Evolutionary conservation across 2,113 vertebrate species (phyloP).

Genomic region (Cololabis saira): DNA sequence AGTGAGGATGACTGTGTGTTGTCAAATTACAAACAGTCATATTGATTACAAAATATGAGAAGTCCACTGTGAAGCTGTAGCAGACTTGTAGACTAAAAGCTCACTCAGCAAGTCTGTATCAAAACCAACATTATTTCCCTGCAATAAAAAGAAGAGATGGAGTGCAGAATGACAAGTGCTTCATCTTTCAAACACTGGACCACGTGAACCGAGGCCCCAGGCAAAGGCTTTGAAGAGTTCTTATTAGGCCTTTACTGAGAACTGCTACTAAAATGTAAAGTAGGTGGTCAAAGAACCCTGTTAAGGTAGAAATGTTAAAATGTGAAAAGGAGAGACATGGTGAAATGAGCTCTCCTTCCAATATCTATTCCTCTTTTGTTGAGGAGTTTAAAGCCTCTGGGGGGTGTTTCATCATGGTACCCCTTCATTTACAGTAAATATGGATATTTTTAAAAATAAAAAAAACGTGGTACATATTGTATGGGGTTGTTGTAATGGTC

Average conservation of each 20-base stretch:
- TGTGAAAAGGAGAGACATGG: slow-evolving; percentile 15
- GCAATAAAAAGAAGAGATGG: slow-evolving; percentile 35
- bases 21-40: not conserved
- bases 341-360: slow-evolving; percentile 2
- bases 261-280: slow-evolving; percentile 62
- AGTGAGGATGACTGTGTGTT: not conserved
- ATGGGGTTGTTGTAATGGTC: not conserved
- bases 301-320: slow-evolving; percentile 43
- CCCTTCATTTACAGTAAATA: slow-evolving; percentile 20
- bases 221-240: slow-evolving; percentile 50
- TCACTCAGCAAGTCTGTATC: too few relatives aligned
- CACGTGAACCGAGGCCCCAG: slow-evolving; percentile 40
- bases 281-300: slow-evolving; percentile 27
- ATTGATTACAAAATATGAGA: not conserved
- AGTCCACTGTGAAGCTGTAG: slow-evolving; percentile 10
- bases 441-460: slow-evolving; percentile 25
- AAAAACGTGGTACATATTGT: slow-evolving; percentile 25
- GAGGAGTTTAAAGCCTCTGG: not conserved
- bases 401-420: slow-evolving; percentile 18
- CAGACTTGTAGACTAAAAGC: slow-evolving; percentile 39
- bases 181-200: slow-evolving; percentile 54
- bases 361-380: slow-evolving; percentile 31
- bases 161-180: slow-evolving; percentile 37
- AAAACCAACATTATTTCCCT: slow-evolving; percentile 31
- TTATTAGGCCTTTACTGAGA: slow-evolving; percentile 47